These are phyloP conservation scores for Rosalia funebris DNA, from an alignment of 2,888 invertebrate genomes.

Conservation along the genomic window DNA sequence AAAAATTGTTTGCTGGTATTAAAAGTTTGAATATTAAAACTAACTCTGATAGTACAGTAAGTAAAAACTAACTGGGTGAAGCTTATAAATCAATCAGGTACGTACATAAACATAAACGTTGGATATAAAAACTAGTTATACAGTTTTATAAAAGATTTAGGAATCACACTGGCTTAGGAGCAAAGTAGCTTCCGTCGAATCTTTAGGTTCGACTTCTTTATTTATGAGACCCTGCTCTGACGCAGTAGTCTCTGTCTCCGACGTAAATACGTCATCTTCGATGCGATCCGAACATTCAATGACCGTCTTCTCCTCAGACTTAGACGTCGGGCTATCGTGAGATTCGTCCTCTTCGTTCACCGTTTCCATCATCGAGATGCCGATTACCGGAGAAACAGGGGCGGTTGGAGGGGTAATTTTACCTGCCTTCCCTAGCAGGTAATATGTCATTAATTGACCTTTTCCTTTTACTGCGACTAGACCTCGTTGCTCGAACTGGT, in stretches of 20 bases:
- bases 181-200: constrained; percentile 57
- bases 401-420: constrained; percentile 61
- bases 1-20: too few species aligned
- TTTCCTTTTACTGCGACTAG: constrained; percentile 97
- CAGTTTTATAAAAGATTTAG: constrained; percentile 28
- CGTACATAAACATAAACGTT: too few species aligned
- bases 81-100: too few species aligned
- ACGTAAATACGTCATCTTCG: constrained; percentile 56
- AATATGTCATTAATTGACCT: constrained; percentile 95
- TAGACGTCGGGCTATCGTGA: constrained; percentile 59
- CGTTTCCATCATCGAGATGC: constrained; percentile 59
- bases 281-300: constrained; percentile 57
- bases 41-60: too few species aligned
- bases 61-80: too few species aligned
- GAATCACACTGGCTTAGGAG: constrained; percentile 56
- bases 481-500: constrained; percentile 93
- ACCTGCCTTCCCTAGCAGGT: constrained; percentile 74
- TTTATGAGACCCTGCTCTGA: constrained; percentile 51
- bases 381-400: constrained; percentile 57
- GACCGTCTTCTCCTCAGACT: constrained; percentile 62
- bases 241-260: constrained; percentile 51
- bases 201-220: constrained; percentile 56
- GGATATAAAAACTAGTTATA: too few species aligned
- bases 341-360: constrained; percentile 64
- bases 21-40: too few species aligned